Evolutionary conservation across 1,140 invertebrate species (phyloP).

Genomic region (Theocolax elegans): DNA sequence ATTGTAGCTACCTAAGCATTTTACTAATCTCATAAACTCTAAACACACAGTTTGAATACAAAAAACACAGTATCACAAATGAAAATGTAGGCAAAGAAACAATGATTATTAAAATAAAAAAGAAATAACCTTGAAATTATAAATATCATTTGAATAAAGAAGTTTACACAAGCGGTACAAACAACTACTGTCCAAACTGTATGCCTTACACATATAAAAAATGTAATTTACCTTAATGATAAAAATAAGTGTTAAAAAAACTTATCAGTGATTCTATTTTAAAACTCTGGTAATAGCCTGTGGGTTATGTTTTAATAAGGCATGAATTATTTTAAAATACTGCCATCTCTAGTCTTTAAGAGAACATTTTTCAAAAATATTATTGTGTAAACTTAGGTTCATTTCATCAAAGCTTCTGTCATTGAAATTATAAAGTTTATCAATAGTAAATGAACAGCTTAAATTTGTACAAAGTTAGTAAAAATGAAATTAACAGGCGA

Average conservation of each 20-base stretch:
- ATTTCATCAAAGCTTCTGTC: too few species aligned
- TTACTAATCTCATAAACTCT: too few species aligned
- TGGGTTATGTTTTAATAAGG: conserved; percentile 21
- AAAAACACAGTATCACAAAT: too few species aligned
- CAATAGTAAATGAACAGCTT: too few species aligned
- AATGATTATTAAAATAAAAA: neutral
- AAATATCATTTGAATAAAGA: too few species aligned
- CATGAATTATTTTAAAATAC: conserved; percentile 12
- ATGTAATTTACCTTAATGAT: neutral
- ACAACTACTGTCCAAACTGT: too few species aligned
- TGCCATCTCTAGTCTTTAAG: conserved; percentile 7
- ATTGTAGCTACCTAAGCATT: too few species aligned
- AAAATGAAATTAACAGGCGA: too few species aligned
- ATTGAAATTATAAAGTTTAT: neutral
- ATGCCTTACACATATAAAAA: neutral
- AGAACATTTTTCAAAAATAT: neutral
- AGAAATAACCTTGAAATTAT: neutral
- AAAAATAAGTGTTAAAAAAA: conserved; percentile 4
- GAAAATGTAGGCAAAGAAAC: too few species aligned
- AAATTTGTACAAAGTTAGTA: too few species aligned
- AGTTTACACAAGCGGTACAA: too few species aligned
- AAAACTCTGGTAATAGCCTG: conserved; percentile 8
- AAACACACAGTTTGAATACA: too few species aligned
- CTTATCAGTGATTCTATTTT: conserved; percentile 16
- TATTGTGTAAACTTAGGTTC: neutral